These are phyloP conservation scores for Eristalis tenax DNA, from an alignment of 2,888 invertebrate species.

Conservation along the genomic window DNA sequence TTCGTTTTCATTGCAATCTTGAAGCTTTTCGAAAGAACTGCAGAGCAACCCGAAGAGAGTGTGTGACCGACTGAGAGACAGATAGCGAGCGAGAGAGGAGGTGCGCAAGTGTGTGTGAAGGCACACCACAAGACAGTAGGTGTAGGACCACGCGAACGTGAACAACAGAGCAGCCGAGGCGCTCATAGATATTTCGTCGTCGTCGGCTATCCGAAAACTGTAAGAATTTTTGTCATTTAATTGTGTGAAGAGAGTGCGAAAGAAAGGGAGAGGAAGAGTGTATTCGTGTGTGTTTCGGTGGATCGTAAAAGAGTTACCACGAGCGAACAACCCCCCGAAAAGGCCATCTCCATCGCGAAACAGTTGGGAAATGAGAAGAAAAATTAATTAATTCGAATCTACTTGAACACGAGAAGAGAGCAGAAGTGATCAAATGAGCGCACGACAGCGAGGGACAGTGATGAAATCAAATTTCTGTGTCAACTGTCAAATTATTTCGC, in stretches of 20 bases:
- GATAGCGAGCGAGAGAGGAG: background rate
- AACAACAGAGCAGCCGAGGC: background rate
- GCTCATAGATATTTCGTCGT: background rate
- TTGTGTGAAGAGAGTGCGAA: background rate
- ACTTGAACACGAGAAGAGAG: conserved; percentile 42
- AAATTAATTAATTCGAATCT: conserved; percentile 65
- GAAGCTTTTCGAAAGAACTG: conserved; percentile 35
- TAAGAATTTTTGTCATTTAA: background rate
- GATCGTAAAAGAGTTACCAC: background rate
- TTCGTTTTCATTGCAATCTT: conserved; percentile 1
- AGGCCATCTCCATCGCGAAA: background rate
- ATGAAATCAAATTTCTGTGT: conserved; percentile 57
- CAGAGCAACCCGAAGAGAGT: background rate
- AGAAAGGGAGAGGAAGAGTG: too few relatives aligned
- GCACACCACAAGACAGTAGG: background rate
- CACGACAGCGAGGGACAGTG: conserved; percentile 4
- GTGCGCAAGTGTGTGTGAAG: background rate
- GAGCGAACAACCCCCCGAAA: background rate
- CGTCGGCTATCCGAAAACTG: background rate
- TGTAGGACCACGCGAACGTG: background rate
- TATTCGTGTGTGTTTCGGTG: conserved; percentile 1
- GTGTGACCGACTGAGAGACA: background rate
- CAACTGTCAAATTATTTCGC: conserved; percentile 33
- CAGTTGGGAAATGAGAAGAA: conserved; percentile 49
- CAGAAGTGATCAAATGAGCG: conserved; percentile 37